Percentiles rank a stretch among this genome's conserved stretches.
Evolutionary conservation across 1,140 invertebrate species (phyloP).

Genomic region (Sitobion miscanthi): DNA sequence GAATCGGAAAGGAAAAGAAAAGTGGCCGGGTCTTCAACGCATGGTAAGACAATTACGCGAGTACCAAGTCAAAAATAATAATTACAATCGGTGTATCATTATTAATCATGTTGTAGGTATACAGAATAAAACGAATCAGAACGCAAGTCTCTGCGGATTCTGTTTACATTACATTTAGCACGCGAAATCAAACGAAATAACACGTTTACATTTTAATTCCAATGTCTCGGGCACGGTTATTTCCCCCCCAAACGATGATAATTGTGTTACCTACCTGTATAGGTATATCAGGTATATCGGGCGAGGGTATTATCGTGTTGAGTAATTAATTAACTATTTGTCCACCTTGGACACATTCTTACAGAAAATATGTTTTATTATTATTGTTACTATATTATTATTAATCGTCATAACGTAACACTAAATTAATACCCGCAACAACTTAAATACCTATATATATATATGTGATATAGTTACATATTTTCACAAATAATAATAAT

Average conservation of each 20-base stretch:
- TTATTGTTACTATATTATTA: background rate
- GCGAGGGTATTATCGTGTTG: background rate
- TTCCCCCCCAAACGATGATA: background rate
- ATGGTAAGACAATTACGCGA: constrained; percentile 52
- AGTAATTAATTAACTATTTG: background rate
- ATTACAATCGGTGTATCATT: background rate
- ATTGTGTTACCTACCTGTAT: background rate
- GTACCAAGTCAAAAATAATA: constrained; percentile 21
- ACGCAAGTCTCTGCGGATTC: background rate
- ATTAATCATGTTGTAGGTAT: background rate
- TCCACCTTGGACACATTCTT: background rate
- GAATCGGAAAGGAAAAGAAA: constrained; percentile 45
- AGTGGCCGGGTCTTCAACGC: constrained; percentile 43
- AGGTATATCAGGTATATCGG: background rate
- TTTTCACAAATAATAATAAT: background rate
- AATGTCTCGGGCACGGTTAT: background rate
- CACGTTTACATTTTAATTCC: background rate
- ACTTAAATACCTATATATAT: background rate
- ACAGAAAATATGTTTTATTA: background rate
- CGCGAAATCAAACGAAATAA: background rate
- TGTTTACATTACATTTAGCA: background rate
- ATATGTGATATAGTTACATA: background rate
- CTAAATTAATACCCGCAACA: background rate
- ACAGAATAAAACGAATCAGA: background rate
- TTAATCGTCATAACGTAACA: background rate